phyloP scores from a whole-genome alignment of 2,113 vertebrate genomes.

The Solenodon paradoxus region DNA sequence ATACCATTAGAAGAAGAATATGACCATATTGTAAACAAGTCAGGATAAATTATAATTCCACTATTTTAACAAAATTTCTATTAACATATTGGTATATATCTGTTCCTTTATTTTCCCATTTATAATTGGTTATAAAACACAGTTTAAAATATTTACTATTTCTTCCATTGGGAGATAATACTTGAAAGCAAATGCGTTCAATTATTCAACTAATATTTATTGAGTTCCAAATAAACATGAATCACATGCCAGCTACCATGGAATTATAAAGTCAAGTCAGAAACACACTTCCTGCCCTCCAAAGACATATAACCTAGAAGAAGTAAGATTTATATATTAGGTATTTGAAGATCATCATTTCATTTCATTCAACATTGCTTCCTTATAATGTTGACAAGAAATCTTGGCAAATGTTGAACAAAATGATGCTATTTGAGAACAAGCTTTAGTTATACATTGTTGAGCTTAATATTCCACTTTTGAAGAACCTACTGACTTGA shows the following conservation, averaged over 20 bases:
- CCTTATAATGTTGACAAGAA: background rate
- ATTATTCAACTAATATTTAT: background rate
- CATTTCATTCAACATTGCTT: background rate
- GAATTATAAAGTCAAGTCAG: conserved; percentile 15
- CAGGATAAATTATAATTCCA: background rate
- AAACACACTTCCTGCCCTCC: background rate
- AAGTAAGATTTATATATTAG: background rate
- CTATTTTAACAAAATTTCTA: conserved; percentile 10
- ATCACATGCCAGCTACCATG: background rate
- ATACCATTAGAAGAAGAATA: background rate
- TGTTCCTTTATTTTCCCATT: background rate
- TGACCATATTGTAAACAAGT: background rate
- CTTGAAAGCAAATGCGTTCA: background rate
- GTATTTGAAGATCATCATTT: background rate
- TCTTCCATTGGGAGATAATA: background rate
- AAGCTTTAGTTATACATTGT: background rate
- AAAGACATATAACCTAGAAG: background rate
- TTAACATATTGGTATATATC: background rate
- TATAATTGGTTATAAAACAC: conserved; percentile 10
- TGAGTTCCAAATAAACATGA: background rate
- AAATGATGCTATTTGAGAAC: background rate
- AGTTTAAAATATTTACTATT: background rate
- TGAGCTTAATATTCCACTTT: background rate
- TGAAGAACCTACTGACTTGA: background rate
- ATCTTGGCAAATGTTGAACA: background rate